Evolutionary conservation across 2,113 vertebrate genomes (phyloP).

Genomic region (Romanogobio albipinnatus): DNA sequence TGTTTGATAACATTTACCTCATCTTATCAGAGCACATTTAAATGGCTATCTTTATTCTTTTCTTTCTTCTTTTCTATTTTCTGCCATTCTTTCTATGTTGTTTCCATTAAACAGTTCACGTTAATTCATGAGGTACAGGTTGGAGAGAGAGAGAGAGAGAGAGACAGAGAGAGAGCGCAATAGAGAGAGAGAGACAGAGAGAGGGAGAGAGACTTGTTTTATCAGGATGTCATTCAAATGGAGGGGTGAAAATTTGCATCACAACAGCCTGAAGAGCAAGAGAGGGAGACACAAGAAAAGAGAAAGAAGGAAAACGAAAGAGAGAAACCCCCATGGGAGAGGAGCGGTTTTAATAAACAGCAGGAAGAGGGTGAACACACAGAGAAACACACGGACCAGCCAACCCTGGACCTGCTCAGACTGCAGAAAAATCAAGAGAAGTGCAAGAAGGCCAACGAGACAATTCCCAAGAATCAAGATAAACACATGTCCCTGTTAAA

Average conservation of each 20-base stretch:
- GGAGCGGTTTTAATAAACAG: slow-evolving; percentile 55
- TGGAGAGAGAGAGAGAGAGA: slow-evolving; percentile 36
- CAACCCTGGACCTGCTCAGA: slow-evolving; percentile 31
- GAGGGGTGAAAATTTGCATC: slow-evolving; percentile 97
- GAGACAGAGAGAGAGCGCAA: slow-evolving; percentile 17
- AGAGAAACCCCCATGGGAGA: slow-evolving; percentile 54
- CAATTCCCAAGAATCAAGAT: slow-evolving; percentile 18
- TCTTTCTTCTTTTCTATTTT: slow-evolving; percentile 39
- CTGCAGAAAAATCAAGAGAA: background rate
- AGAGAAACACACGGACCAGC: slow-evolving; percentile 48
- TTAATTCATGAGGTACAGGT: slow-evolving; percentile 81
- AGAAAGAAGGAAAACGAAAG: slow-evolving; percentile 57
- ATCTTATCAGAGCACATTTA: slow-evolving; percentile 21
- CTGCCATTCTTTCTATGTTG: slow-evolving; percentile 54
- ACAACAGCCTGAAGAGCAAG: slow-evolving; percentile 82
- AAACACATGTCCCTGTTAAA: slow-evolving; percentile 43
- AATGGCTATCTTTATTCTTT: background rate
- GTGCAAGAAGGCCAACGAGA: background rate
- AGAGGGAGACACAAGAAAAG: slow-evolving; percentile 78
- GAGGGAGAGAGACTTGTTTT: slow-evolving; percentile 82
- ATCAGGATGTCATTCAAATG: slow-evolving; percentile 98
- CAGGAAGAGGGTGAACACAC: slow-evolving; percentile 76
- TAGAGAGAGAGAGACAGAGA: slow-evolving; percentile 55
- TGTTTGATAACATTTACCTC: slow-evolving; percentile 63
- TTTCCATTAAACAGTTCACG: slow-evolving; percentile 75